A percentile compares a stretch with the other conserved stretches of the same genome.
These are phyloP conservation scores for Eupsilia transversa DNA, from an alignment of 2,888 invertebrate species.

Conservation along the genomic window DNA sequence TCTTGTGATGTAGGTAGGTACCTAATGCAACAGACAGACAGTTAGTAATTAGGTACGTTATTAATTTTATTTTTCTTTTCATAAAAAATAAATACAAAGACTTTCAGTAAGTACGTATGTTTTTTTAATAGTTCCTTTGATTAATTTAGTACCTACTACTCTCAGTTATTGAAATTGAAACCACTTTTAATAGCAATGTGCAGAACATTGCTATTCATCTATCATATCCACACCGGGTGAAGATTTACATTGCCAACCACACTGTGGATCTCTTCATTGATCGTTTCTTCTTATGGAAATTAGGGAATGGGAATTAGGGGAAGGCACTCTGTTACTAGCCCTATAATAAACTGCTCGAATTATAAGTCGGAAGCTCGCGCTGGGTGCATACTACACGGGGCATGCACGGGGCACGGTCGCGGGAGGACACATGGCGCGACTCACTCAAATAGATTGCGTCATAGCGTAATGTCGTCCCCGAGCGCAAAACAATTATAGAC, in stretches of 20 bases:
- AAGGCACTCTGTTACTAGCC: constrained; percentile 3
- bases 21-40: not conserved
- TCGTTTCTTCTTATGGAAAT: not conserved
- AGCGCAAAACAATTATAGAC: constrained; percentile 87
- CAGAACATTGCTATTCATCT: too few relatives aligned
- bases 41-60: not conserved
- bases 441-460: constrained; percentile 89
- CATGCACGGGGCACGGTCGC: constrained; percentile 10
- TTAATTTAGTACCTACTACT: not conserved
- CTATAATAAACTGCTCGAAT: constrained; percentile 34
- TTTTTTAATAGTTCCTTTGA: not conserved
- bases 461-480: constrained; percentile 82
- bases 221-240: not conserved
- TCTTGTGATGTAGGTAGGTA: not conserved
- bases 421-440: constrained; percentile 78
- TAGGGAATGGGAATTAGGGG: constrained; percentile 1
- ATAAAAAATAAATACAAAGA: not conserved
- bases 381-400: constrained; percentile 29
- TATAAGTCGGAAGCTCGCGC: constrained; percentile 30
- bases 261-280: not conserved
- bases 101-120: not conserved
- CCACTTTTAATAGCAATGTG: not conserved
- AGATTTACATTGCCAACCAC: not conserved
- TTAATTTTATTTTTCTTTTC: not conserved
- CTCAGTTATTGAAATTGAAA: constrained; percentile 2